Conservation (phyloP, 2,888 invertebrate genomes). For the Phrixothrix hirtus region DNA sequence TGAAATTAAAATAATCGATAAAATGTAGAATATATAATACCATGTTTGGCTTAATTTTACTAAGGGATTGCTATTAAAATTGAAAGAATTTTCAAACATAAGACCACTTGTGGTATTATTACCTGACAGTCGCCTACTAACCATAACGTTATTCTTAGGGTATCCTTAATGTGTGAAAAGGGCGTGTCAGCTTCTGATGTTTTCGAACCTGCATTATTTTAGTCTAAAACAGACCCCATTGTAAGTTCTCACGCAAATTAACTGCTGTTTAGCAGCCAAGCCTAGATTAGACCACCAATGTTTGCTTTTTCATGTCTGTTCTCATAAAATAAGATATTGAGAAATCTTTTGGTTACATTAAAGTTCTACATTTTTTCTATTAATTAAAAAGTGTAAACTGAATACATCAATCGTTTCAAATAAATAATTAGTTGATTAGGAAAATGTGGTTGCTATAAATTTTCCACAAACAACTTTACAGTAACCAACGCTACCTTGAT, state of each 20-base stretch:
- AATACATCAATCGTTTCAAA: background rate
- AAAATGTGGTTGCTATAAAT: background rate
- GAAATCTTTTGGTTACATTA: slow-evolving; percentile 4
- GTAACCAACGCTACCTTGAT: no score
- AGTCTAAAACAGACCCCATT: slow-evolving; percentile 37
- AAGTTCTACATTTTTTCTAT: background rate
- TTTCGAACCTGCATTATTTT: slow-evolving; percentile 35
- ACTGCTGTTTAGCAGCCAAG: slow-evolving; percentile 46
- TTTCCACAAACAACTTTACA: no score
- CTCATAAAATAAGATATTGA: slow-evolving; percentile 19
- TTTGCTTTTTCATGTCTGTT: slow-evolving; percentile 37
- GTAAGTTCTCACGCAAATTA: slow-evolving; percentile 47
- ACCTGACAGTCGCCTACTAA: slow-evolving; percentile 12
- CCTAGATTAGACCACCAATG: slow-evolving; percentile 43
- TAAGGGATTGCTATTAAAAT: no score
- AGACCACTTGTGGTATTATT: slow-evolving; percentile 12
- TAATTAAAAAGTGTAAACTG: background rate
- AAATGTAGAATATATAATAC: no score
- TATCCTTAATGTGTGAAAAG: slow-evolving; percentile 43
- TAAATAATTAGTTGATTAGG: background rate
- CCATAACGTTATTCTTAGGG: slow-evolving; percentile 13
- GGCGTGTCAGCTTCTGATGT: slow-evolving; percentile 42
- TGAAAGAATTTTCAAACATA: no score
- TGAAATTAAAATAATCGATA: no score
- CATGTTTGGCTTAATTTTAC: no score